Percentiles rank a stretch among this genome's conserved stretches.
phyloP scores from a whole-genome alignment of 2,888 invertebrate species.

The Oscheius sp. region DNA sequence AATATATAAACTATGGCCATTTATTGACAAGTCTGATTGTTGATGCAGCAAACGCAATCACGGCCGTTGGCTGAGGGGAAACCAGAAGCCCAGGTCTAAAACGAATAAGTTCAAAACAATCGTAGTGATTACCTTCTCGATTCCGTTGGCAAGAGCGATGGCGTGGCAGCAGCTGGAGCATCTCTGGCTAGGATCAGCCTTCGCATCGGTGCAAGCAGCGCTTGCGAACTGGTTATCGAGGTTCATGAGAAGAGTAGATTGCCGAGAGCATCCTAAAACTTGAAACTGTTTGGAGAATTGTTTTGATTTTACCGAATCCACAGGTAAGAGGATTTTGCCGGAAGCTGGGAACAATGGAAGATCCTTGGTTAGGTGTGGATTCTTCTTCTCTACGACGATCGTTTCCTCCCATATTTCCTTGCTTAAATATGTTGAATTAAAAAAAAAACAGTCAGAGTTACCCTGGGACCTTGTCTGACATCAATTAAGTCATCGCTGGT shows the following conservation, averaged over 20 bases:
- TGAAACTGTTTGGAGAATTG: neutral
- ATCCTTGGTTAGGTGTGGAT: too few species aligned
- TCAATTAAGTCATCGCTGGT: neutral
- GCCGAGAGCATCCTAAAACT: constrained; percentile 18
- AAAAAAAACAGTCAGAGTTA: neutral
- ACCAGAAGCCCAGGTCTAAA: constrained; percentile 27
- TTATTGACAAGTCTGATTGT: constrained; percentile 26
- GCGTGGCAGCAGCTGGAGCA: constrained; percentile 11
- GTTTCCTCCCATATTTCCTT: too few species aligned
- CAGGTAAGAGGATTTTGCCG: constrained; percentile 19
- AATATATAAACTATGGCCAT: neutral
- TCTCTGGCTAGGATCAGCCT: neutral
- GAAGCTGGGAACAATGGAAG: too few species aligned
- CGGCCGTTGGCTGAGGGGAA: constrained; percentile 24
- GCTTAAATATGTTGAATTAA: too few species aligned
- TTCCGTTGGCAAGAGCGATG: constrained; percentile 13
- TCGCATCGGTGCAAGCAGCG: constrained; percentile 13
- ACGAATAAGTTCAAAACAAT: neutral
- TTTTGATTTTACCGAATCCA: constrained; percentile 3
- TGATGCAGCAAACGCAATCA: constrained; percentile 36
- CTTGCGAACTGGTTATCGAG: constrained; percentile 17
- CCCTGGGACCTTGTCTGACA: neutral
- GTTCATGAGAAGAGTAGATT: constrained; percentile 10
- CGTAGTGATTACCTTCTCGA: neutral
- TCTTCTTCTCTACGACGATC: too few species aligned